Percentiles rank a stretch among this genome's conserved stretches.
These are phyloP conservation scores for Penaeus vannamei DNA, from an alignment of 1,140 invertebrate species.

Conservation along the genomic window DNA sequence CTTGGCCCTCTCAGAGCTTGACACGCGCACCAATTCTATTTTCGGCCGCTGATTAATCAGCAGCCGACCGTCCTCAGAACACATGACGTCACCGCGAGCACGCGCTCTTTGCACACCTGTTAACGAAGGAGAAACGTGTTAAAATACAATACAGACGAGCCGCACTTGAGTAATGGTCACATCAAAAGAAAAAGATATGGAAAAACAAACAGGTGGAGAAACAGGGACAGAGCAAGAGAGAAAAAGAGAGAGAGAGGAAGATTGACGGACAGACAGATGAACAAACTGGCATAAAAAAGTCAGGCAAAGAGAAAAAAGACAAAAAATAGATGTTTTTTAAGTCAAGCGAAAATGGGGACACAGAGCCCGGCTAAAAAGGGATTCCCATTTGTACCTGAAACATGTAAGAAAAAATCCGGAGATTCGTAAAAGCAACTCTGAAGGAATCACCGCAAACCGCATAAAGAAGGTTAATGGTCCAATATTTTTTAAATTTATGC, in stretches of 20 bases:
- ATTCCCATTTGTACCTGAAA: too few species aligned
- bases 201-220: background rate
- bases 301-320: background rate
- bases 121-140: background rate
- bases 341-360: too few species aligned
- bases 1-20: slow-evolving; percentile 62
- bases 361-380: too few species aligned
- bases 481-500: too few species aligned
- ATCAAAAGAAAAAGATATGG: background rate
- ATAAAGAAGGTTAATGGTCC: too few species aligned
- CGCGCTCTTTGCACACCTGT: slow-evolving; percentile 27
- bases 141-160: background rate
- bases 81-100: slow-evolving; percentile 58
- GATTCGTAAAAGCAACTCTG: too few species aligned
- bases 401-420: too few species aligned
- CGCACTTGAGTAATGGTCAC: too few species aligned
- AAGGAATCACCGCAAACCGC: too few species aligned
- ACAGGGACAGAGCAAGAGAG: background rate
- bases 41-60: slow-evolving; percentile 51
- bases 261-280: background rate
- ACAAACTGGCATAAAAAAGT: background rate
- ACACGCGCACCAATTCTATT: slow-evolving; percentile 65
- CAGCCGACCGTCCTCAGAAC: slow-evolving; percentile 58
- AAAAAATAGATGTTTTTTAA: too few species aligned
- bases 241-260: background rate